phyloP scores from a whole-genome alignment of 2,888 invertebrate genomes.

The Latrodectus hesperus region DNA sequence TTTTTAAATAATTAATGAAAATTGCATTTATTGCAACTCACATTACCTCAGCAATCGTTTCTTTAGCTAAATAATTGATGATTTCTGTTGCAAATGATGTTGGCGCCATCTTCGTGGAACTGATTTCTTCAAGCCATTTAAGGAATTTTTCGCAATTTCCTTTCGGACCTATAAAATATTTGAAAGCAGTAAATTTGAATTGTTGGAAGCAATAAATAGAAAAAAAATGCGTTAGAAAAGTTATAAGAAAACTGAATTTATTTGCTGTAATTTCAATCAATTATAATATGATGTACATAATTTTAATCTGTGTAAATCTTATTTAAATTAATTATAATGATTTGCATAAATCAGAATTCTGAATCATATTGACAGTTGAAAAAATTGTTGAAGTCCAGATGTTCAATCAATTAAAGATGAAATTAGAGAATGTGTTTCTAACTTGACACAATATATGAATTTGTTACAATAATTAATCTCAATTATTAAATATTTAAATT shows the following conservation, averaged over 20 bases:
- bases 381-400: too few species aligned
- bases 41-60: constrained; percentile 86
- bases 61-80: constrained; percentile 89
- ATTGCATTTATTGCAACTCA: too few species aligned
- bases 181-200: neutral
- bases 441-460: too few species aligned
- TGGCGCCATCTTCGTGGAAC: constrained; percentile 75
- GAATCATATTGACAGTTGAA: too few species aligned
- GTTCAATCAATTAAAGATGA: too few species aligned
- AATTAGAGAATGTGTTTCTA: too few species aligned
- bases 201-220: too few species aligned
- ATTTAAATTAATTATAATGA: neutral
- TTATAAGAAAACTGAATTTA: too few species aligned
- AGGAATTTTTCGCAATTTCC: constrained; percentile 75
- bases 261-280: neutral
- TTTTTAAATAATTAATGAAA: too few species aligned
- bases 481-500: too few species aligned
- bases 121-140: constrained; percentile 75
- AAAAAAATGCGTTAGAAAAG: too few species aligned
- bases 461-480: too few species aligned
- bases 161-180: constrained; percentile 71
- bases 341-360: neutral
- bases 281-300: neutral
- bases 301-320: neutral
- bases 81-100: constrained; percentile 82